phyloP scores from a whole-genome alignment of 2,888 invertebrate species.

The Sericinus montela region DNA sequence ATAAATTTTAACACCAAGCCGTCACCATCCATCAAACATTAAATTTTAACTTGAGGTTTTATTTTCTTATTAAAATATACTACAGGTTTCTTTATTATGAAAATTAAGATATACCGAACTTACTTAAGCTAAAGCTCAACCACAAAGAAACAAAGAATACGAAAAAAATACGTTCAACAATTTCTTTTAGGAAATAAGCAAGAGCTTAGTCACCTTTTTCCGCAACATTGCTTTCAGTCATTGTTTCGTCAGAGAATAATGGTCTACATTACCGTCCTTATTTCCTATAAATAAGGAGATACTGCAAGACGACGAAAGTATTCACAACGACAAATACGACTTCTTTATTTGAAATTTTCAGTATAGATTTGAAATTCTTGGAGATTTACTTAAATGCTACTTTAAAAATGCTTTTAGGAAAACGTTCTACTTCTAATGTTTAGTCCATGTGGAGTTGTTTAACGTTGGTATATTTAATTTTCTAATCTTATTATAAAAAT shows the following conservation, averaged over 20 bases:
- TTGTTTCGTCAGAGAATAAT: slow-evolving; percentile 15
- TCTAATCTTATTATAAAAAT: neutral
- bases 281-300: slow-evolving; percentile 2
- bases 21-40: no score
- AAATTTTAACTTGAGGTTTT: no score
- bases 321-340: slow-evolving; percentile 1
- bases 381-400: neutral
- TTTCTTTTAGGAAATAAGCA: neutral
- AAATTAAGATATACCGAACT: no score
- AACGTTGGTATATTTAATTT: neutral
- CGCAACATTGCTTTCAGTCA: slow-evolving; percentile 9
- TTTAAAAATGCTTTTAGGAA: neutral
- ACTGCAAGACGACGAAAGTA: slow-evolving; percentile 5
- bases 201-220: slow-evolving; percentile 11
- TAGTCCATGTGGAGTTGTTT: no score
- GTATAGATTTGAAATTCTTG: neutral
- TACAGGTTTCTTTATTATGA: no score
- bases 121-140: no score
- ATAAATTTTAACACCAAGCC: no score
- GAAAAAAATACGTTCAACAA: neutral
- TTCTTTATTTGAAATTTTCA: neutral
- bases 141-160: no score
- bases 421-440: neutral
- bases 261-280: slow-evolving; percentile 10
- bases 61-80: no score